Base-by-base conservation (phyloP, 2,113 vertebrate species). In the Psilopsiagon aymara region DNA sequence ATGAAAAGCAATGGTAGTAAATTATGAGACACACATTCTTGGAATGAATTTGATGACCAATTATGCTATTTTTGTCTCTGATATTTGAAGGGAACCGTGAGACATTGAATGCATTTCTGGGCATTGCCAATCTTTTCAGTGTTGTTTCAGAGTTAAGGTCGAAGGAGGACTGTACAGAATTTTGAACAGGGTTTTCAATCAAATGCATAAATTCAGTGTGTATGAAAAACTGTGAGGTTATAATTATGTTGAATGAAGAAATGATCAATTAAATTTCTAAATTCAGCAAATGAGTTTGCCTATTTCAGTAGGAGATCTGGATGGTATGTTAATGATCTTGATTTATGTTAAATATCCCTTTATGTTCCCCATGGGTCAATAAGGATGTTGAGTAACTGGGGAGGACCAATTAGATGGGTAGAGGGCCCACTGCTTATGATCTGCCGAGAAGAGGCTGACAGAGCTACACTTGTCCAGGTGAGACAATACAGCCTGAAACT, bases 31-130 rank as follows among this genome's bases (percentile, higher is more conserved):
- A 70, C 17, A 11, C 62, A 37, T 44, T 89, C 52, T 60, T 92
- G 84, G 66, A 91, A 84, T 60, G 10, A 84, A 78, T 81, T 75
- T 89, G 77, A 70, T 94, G 76, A 78, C 64, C 60, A 84, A 8
- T 78, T 75, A 74, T 51, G 33, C 52, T 95, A 35, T 89, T 96
- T 95, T 95, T 91, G 55, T 31, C 43, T 55, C 44, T 84, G 33
- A 37, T 77, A 28, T 43, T 89, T 0, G 6, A 66, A 91, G 60
- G 60, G 88, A 94, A 71, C 77, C 75, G 20, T 10, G 21, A 92
- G 55, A 80, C 17, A 27, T 77, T 53, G 64, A 84, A n/a, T 75
- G 80, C n/a, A 74, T 27, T 90, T 92, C 28, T 70, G 43, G 60
- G 15, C 31, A 63, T 83, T 92, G 68, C 35, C 43, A 63, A 0